Base-by-base conservation (phyloP, 64 coral and sea anemone genomes). In the Astreopora myriophthalma region DNA sequence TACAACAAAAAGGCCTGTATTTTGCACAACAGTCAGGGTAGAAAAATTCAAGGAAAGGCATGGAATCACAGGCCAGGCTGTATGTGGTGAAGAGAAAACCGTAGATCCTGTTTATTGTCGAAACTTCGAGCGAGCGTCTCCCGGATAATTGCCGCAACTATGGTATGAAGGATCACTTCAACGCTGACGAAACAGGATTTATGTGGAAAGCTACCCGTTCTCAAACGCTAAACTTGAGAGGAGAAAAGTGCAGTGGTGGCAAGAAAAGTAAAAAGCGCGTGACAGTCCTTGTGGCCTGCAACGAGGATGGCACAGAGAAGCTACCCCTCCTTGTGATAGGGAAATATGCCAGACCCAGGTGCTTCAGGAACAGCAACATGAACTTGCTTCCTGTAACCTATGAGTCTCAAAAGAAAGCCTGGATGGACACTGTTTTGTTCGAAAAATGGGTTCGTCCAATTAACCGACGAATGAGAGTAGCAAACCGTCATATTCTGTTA, bases 31-130 rank as follows among this genome's bases (percentile, higher is more conserved):
- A 92, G 51, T 71, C 76, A 35, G 80, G 72, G 6, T 77, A 78
- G 80, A 78, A 22, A 25, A 52, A 52, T 93, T 93, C 71, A 93
- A 93, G 79, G 83, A 93, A 86, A 93, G 91, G 82, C 90, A 86
- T 34, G 90, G 90, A 12, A 92, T 86, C 52, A 92, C 81, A 63
- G 90, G 82, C 72, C 90, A 87, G 55, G 71, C 48, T 77, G 46
- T 70, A 71, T 79, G 91, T 8, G 42, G 73, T 22, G 83, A 79
- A 87, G 83, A 87, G n/a, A 93, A 93, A 87, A 93, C 73, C 32
- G 42, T 93, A 30, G 91, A 86, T n/a, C 20, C 91, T 17, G 31
- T 44, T n/a, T 42, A 17, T 93, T 79, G 82, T 86, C 55, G 52
- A 29, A 73, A 86, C 90, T 27, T 86, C 29, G 73, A 30, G n/a